Base-by-base conservation (phyloP, 2,797 vertebrate species). In the Cyprinella venusta region DNA sequence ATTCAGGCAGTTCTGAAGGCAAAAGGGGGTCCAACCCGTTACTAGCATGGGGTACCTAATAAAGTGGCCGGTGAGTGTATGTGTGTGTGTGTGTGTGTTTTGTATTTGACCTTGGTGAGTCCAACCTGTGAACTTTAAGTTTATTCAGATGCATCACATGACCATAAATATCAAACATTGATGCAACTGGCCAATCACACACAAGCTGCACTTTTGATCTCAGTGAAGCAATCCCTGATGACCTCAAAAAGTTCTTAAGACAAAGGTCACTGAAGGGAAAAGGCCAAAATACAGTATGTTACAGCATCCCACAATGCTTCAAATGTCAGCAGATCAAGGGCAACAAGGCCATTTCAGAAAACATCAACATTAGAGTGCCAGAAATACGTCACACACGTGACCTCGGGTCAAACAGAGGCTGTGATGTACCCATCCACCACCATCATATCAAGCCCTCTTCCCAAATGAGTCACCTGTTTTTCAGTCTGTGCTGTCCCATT, bases 381-480 rank as follows among this genome's bases (percentile, higher is more conserved):
- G 33, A 56, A 75, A 38, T 0, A n/a, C 12, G 3, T 59, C 36
- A 75, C 71, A 56, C 48, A 33, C 50, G 19, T 38, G 33, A 76
- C 8, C 48, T 42, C 40, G 9, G 5, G 26, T 61, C 38, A 71
- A 71, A 80, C 18, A n/a, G 8, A 61, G 38, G 24, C 10, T 59
- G 67, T 3, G 13, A 18, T 63, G 68, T 24, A 63, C 54, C 26
- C 16, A 2, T 80, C 18, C 42, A 21, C 52, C 16, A 21, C 61
- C n/a, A n/a, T n/a, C 18, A n/a, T 71, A 36, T 81, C 38, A 61
- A 67, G 42, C 15, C 12, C 63, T 52, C 19, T 76, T 63, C 54
- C 48, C 45, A 78, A 33, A 50, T 40, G 4, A 79, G 77, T 68
- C 77, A 79, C 64, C 77, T 68, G 64, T 79, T 68, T 30, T 26